A percentile compares a stretch with the other conserved stretches of the same genome.
These are phyloP conservation scores for Nothoprocta perdicaria DNA, from an alignment of 2,113 vertebrate genomes.

Conservation along the genomic window DNA sequence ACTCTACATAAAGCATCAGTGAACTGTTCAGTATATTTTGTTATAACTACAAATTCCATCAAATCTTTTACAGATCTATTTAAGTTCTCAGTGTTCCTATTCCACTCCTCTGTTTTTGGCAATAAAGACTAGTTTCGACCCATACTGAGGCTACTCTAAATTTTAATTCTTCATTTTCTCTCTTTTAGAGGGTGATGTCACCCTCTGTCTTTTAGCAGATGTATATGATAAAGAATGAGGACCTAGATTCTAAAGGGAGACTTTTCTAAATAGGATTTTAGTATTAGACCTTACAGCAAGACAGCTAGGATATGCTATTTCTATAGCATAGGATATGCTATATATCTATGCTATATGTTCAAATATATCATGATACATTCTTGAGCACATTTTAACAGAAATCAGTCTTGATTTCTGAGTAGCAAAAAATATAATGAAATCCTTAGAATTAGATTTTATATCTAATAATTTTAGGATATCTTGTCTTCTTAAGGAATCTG, in stretches of 20 bases:
- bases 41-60: background rate
- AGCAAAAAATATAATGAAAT: background rate
- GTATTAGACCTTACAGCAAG: background rate
- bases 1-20: background rate
- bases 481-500: background rate
- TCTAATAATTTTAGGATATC: background rate
- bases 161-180: accelerated
- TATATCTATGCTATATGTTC: background rate
- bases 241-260: background rate
- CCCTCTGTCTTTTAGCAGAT: background rate
- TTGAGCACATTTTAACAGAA: background rate
- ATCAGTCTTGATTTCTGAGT: background rate
- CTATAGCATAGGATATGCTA: background rate
- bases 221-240: background rate
- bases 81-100: background rate
- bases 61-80: background rate
- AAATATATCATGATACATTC: background rate
- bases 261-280: background rate
- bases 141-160: background rate
- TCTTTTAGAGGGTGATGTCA: background rate
- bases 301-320: background rate
- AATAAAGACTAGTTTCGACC: background rate
- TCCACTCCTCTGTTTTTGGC: background rate
- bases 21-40: background rate
- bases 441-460: slow-evolving; percentile 9